Evolutionary conservation across 1,140 invertebrate species (phyloP).

Genomic region (Tetragnatha versicolor): DNA sequence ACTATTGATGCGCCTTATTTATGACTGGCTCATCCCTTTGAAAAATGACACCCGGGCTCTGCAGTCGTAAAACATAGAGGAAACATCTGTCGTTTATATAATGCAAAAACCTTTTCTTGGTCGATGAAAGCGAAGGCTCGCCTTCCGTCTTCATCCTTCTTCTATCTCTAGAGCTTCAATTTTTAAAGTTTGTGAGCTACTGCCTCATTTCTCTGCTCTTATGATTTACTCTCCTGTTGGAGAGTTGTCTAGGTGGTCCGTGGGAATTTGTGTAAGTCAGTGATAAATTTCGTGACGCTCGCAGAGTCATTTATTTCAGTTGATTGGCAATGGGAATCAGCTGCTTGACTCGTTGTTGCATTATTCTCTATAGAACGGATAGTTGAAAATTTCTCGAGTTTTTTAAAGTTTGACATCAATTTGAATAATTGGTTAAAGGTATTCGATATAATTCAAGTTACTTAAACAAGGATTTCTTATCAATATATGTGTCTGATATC

Average conservation of each 20-base stretch:
- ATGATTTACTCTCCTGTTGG: too few species aligned
- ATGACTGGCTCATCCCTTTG: conserved; percentile 26
- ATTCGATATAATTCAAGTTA: too few species aligned
- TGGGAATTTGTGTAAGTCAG: neutral
- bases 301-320: neutral
- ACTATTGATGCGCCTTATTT: neutral
- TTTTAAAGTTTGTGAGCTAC: neutral
- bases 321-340: neutral
- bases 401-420: too few species aligned
- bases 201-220: too few species aligned
- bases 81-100: conserved; percentile 35
- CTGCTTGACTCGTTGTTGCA: neutral
- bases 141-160: neutral
- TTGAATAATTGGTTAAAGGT: too few species aligned
- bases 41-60: conserved; percentile 13
- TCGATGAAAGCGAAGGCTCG: conserved; percentile 6
- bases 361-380: too few species aligned
- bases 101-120: conserved; percentile 34
- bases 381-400: too few species aligned
- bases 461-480: too few species aligned
- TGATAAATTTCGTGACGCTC: neutral
- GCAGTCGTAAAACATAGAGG: conserved; percentile 27
- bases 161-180: neutral
- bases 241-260: too few species aligned
- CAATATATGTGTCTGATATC: too few species aligned